A percentile compares a stretch with the other conserved stretches of the same genome.
Evolutionary conservation across 2,113 vertebrate genomes (phyloP).

Genomic region (Sturnus vulgaris): DNA sequence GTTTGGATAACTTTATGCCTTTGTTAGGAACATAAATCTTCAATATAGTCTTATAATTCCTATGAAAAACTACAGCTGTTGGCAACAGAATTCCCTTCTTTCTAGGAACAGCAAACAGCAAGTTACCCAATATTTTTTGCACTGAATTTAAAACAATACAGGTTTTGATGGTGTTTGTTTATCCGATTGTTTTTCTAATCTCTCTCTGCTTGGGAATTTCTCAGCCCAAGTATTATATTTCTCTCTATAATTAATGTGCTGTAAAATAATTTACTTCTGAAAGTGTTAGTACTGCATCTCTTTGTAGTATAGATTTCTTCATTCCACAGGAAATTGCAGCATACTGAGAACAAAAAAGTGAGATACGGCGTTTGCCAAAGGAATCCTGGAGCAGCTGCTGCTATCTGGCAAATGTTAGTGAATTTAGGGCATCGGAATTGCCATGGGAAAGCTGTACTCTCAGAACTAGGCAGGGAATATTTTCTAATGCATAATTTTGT

Average conservation of each 20-base stretch:
- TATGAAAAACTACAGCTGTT: slow-evolving; percentile 69
- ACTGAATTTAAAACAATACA: neutral
- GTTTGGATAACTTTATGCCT: slow-evolving; percentile 43
- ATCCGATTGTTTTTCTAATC: slow-evolving; percentile 30
- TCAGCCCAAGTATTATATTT: neutral
- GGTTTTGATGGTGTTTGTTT: neutral
- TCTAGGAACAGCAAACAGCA: slow-evolving; percentile 72
- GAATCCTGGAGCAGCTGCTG: neutral
- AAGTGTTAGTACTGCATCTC: neutral
- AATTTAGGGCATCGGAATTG: neutral
- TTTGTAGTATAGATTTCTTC: neutral
- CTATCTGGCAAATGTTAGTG: neutral
- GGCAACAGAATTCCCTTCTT: slow-evolving; percentile 69
- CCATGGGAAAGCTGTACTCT: neutral
- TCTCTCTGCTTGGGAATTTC: neutral
- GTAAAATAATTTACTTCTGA: neutral
- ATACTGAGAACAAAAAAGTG: neutral
- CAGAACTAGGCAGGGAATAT: neutral
- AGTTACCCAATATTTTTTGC: slow-evolving; percentile 44
- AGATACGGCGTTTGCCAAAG: neutral
- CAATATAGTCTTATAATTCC: slow-evolving; percentile 64
- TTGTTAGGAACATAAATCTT: slow-evolving; percentile 58
- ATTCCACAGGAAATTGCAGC: neutral
- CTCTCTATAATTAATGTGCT: neutral
- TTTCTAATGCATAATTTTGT: neutral